Conservation (phyloP, 2,888 invertebrate genomes). For the Entomobrya multifasciata region DNA sequence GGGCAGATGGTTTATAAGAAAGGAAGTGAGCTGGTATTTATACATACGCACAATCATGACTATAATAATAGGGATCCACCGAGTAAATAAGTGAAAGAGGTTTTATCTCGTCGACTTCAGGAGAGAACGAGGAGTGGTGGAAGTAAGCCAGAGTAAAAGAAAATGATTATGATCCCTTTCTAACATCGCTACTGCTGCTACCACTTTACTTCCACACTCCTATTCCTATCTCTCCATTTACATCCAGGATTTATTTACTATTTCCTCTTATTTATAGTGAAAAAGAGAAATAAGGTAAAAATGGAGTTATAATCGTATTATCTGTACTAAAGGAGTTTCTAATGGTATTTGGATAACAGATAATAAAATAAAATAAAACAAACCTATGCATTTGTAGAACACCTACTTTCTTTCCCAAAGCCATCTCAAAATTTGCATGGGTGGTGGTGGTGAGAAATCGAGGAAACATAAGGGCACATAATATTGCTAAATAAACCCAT, state of each 20-base stretch:
- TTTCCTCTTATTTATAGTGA: background rate
- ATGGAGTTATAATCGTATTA: constrained; percentile 32
- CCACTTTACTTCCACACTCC: background rate
- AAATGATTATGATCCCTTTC: background rate
- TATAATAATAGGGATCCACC: background rate
- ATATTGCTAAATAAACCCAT: too few species aligned
- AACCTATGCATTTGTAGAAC: too few species aligned
- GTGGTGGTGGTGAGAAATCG: too few species aligned
- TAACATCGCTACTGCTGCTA: background rate
- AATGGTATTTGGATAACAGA: too few species aligned
- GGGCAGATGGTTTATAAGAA: constrained; percentile 14
- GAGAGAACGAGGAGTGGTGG: too few species aligned
- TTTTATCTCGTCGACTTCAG: too few species aligned
- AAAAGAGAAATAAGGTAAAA: constrained; percentile 18
- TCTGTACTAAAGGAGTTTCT: too few species aligned
- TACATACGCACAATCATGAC: too few species aligned
- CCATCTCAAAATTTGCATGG: too few species aligned
- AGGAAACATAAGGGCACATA: too few species aligned
- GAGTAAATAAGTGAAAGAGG: background rate
- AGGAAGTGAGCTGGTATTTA: background rate
- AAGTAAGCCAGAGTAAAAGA: constrained; percentile 2
- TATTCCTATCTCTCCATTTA: constrained; percentile 5
- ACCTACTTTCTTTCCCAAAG: too few species aligned
- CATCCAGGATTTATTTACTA: constrained; percentile 28
- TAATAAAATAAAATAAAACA: too few species aligned